Evolutionary conservation across 2,113 vertebrate genomes (phyloP).

Genomic region (Xiphias gladius): DNA sequence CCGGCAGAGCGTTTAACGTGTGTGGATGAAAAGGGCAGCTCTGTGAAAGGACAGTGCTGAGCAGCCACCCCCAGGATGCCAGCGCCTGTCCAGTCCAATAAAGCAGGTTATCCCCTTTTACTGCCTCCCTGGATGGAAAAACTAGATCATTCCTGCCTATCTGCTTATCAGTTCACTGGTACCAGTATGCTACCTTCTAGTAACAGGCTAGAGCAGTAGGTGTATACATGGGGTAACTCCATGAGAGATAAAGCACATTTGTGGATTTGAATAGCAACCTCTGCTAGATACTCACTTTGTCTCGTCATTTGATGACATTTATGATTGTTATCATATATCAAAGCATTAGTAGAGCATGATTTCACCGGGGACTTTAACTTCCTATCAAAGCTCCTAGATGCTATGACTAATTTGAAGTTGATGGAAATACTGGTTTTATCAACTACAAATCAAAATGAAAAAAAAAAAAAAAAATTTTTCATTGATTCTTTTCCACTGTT

Average conservation of each 20-base stretch:
- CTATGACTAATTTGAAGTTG: conserved; percentile 50
- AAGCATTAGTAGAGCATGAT: background rate
- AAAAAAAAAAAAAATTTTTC: background rate
- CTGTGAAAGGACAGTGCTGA: conserved; percentile 82
- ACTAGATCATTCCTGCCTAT: conserved; percentile 65
- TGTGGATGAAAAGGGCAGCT: conserved; percentile 85
- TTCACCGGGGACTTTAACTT: conserved; percentile 64
- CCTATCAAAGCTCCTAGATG: conserved; percentile 38
- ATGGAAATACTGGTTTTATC: conserved; percentile 17
- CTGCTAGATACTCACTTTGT: conserved; percentile 42
- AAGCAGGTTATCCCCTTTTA: conserved; percentile 82
- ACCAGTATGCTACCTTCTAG: conserved; percentile 42
- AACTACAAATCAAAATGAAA: background rate
- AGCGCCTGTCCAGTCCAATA: conserved; percentile 90
- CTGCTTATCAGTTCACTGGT: conserved; percentile 44
- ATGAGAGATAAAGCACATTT: background rate
- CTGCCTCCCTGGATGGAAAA: conserved; percentile 62
- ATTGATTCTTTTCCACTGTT: background rate
- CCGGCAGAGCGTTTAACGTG: conserved; percentile 81
- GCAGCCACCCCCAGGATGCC: conserved; percentile 81
- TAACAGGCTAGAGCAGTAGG: conserved; percentile 9
- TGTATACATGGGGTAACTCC: conserved; percentile 34
- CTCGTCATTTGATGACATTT: conserved; percentile 8
- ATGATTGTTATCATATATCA: background rate
- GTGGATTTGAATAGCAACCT: conserved; percentile 45